These are phyloP conservation scores for Ochropleura plecta DNA, from an alignment of 2,888 invertebrate species.

Conservation along the genomic window DNA sequence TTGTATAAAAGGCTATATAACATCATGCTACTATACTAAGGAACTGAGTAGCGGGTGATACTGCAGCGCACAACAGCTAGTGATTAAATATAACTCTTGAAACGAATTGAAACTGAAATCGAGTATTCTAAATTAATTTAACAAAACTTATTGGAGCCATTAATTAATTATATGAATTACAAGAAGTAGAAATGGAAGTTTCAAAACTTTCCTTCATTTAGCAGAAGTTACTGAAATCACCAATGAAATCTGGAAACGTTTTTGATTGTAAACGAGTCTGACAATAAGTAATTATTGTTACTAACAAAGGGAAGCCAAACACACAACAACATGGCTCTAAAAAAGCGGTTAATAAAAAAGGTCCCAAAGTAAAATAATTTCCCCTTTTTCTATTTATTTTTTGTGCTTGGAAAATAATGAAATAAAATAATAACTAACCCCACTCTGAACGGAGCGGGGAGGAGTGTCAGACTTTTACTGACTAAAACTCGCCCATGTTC, in stretches of 20 bases:
- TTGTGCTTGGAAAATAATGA: no score
- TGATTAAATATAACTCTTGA: no score
- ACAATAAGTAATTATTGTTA: conserved; percentile 13
- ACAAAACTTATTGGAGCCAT: neutral
- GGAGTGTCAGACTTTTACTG: no score
- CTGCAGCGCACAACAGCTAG: no score
- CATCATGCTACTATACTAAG: no score
- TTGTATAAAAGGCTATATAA: no score
- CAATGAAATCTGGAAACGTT: neutral
- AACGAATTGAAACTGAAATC: neutral
- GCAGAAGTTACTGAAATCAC: neutral
- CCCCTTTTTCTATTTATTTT: no score
- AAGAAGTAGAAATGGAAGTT: no score
- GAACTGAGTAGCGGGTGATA: no score
- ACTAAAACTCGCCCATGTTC: no score
- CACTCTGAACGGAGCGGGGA: no score
- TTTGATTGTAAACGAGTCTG: neutral
- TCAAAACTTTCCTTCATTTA: neutral
- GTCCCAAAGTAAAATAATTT: conserved; percentile 22
- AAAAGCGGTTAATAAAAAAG: conserved; percentile 20
- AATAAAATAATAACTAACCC: no score
- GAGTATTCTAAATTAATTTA: neutral
- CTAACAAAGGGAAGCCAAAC: neutral
- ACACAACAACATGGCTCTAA: conserved; percentile 22
- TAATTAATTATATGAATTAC: neutral